Conservation (phyloP, 2,113 vertebrate genomes). For the Halichoeres trimaculatus region DNA sequence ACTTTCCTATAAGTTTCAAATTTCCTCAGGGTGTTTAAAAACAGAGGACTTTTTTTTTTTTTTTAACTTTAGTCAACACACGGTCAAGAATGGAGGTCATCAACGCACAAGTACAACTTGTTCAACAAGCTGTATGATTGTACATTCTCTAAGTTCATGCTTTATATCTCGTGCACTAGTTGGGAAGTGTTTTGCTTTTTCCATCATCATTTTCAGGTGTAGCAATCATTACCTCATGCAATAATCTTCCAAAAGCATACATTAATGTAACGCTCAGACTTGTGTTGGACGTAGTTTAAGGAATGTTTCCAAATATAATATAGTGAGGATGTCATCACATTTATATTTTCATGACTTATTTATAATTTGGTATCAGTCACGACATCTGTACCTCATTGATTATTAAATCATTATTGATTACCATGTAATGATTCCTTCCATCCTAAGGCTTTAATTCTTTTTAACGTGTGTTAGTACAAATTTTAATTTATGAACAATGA, state of each 20-base stretch:
- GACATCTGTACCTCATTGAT: constrained; percentile 31
- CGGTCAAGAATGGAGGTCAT: constrained; percentile 51
- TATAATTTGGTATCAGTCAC: constrained; percentile 26
- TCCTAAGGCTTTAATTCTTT: constrained; percentile 35
- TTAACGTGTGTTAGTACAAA: constrained; percentile 25
- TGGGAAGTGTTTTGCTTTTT: constrained; percentile 51
- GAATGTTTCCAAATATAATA: constrained; percentile 64
- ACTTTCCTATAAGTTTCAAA: constrained; percentile 52
- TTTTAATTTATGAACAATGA: constrained; percentile 40
- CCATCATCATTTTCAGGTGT: constrained; percentile 42
- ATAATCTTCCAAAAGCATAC: constrained; percentile 18
- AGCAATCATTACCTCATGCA: constrained; percentile 57
- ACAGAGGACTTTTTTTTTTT: not conserved
- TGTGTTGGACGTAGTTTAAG: constrained; percentile 56
- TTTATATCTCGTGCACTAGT: constrained; percentile 36
- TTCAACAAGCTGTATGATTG: constrained; percentile 60
- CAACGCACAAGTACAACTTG: constrained; percentile 68
- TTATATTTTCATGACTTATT: constrained; percentile 37
- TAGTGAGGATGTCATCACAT: constrained; percentile 15
- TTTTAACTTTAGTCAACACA: constrained; percentile 58
- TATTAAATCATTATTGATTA: constrained; percentile 47
- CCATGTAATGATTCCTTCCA: constrained; percentile 51
- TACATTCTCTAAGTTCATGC: constrained; percentile 56
- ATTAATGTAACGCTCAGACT: constrained; percentile 30
- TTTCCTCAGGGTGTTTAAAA: constrained; percentile 60